Conservation (phyloP, 1,140 invertebrate genomes). For the Streblospio benedicti region DNA sequence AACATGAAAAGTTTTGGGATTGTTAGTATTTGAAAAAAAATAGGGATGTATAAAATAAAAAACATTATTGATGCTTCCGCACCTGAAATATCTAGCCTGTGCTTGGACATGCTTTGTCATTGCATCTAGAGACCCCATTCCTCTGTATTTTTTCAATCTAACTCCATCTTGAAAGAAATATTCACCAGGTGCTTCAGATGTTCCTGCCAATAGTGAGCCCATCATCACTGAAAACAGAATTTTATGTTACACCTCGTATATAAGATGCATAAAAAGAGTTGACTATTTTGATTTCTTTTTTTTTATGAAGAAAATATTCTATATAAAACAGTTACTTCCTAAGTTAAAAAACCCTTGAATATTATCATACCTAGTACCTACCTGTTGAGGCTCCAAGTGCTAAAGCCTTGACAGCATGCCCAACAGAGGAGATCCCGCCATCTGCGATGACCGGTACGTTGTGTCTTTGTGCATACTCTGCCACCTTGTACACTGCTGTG, state of each 20-base stretch:
- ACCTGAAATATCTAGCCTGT: constrained; percentile 10
- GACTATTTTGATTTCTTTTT: too few species aligned
- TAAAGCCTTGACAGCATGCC: constrained; percentile 89
- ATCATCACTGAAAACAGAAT: constrained; percentile 73
- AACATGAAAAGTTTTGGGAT: neutral
- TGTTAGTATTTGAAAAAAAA: neutral
- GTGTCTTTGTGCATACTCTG: constrained; percentile 16
- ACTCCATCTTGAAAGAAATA: constrained; percentile 98
- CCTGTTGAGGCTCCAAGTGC: constrained; percentile 81
- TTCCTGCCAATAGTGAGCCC: constrained; percentile 96
- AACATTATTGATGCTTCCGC: neutral
- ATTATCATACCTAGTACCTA: too few species aligned
- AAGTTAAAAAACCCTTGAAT: constrained; percentile 4
- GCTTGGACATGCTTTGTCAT: neutral
- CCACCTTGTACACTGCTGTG: constrained; percentile 43
- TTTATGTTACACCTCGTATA: neutral
- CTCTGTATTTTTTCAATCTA: constrained; percentile 92
- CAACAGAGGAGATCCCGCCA: constrained; percentile 90
- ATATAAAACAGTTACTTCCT: too few species aligned
- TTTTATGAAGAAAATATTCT: too few species aligned
- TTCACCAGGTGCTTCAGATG: constrained; percentile 94
- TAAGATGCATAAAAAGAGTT: too few species aligned
- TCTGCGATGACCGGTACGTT: constrained; percentile 94
- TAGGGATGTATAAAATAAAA: neutral
- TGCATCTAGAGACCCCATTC: constrained; percentile 38